Base-by-base conservation (phyloP, 1,140 invertebrate genomes). In the Heterodera carotae region DNA sequence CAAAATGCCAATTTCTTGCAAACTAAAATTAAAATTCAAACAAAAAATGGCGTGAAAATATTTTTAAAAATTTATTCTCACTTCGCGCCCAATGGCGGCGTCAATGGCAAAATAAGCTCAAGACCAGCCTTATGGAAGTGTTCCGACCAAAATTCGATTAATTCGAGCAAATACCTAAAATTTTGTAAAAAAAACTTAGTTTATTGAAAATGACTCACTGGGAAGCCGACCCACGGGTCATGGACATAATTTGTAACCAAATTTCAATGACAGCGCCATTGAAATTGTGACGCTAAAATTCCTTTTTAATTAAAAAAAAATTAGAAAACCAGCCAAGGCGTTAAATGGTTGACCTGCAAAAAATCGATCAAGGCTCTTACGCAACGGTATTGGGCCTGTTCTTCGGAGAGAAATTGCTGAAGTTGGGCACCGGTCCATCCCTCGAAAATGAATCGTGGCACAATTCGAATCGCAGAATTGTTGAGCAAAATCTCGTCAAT, bases 231-330 rank as follows among this genome's bases (percentile, higher is more conserved):
- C 82, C 79, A 18, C 75, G 25, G 2, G 80, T 80, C 33, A 29
- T 53, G 36, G 69, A 39, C 71, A 87, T 75, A 12, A 87, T 73
- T 67, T 86, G 84, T 67, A 87, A 53, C 83, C 81, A 86, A 6
- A 86, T 48, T 43, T 86, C 85, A 12, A 86, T 60, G 18, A 86
- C 85, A 18, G 80, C 84, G 7, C 85, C 85, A 48, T 87, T 81
- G 43, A 87, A 82, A 69, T 83, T 76, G 68, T 87, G 85, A 69
- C 80, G 75, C 84, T 85, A 64, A 76, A 29, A 43, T 73, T 31
- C 39, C 8, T 68, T 83, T 66, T 56, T 25, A 8, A 15, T 36
- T 33, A 73, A 73, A 74, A 27, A n/a, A 48, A 80, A 81, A 75
- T 22, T 22, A 68, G 33, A 53, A 15, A 15, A 53, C 2, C n/a